phyloP scores from a whole-genome alignment of 2,797 vertebrate genomes.

The Apogon talboti region DNA sequence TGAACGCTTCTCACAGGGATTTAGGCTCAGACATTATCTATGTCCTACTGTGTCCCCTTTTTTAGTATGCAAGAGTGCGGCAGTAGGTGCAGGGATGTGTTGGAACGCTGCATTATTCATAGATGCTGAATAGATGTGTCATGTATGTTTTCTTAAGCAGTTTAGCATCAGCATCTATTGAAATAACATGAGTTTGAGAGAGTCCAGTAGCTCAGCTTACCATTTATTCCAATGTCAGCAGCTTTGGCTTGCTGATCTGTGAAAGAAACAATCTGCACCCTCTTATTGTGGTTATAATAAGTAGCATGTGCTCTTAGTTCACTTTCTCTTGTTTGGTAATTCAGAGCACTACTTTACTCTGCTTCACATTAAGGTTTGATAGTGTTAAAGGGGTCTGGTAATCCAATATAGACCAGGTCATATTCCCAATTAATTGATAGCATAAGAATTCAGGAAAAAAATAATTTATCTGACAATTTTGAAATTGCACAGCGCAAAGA shows the following conservation, averaged over 20 bases:
- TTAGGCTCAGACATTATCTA: constrained; percentile 31
- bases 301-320: constrained; percentile 19
- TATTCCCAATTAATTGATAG: no score
- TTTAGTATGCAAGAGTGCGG: constrained; percentile 30
- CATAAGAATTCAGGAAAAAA: background rate
- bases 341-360: background rate
- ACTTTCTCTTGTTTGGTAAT: constrained; percentile 11
- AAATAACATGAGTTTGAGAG: constrained; percentile 32
- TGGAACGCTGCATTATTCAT: constrained; percentile 60
- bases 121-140: constrained; percentile 39
- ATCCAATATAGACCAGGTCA: no score
- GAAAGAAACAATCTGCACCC: constrained; percentile 65
- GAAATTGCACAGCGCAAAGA: constrained; percentile 28
- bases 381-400: no score
- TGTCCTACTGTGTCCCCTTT: constrained; percentile 13
- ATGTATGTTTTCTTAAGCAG: constrained; percentile 64
- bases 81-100: constrained; percentile 11
- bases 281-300: constrained; percentile 40
- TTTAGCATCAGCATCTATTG: constrained; percentile 35
- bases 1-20: constrained; percentile 42
- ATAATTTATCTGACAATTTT: no score
- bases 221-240: constrained; percentile 56
- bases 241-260: constrained; percentile 56
- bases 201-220: constrained; percentile 23
- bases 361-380: background rate